Base-by-base conservation (phyloP, 2,113 vertebrate species). In the Ciconia boyciana region DNA sequence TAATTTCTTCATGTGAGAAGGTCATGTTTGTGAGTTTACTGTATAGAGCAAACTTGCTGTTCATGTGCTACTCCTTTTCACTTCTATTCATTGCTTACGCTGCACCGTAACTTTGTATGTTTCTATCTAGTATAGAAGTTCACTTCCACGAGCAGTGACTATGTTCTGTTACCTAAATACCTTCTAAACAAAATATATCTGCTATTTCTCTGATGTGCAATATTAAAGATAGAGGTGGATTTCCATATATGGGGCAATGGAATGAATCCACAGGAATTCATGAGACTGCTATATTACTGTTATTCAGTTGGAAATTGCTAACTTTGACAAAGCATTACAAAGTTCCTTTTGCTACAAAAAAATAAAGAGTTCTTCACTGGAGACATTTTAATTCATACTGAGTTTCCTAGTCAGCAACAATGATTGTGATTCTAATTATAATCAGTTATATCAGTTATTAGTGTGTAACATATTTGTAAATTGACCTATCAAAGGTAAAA, bases 291-390 rank as follows among this genome's bases (percentile, higher is more conserved):
- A 29, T 24, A 21, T 71, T 68, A 25, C 7, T 54, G 32, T 29
- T 28, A n/a, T 13, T 68, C 22, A 20, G 2, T 10, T 77, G 24
- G 25, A 69, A 81, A 69, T 20, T 24, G 5, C 3, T 43, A 39
- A 60, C 5, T 76, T 70, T n/a, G 4, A 39, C 10, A 76, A 86
- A 64, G 7, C 1, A 41, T 49, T 83, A 17, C 16, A 55, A 6
- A 62, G 9, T 41, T 43, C 7, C 5, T 68, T 83, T 54, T 31
- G 5, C 6, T 48, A 28, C 4, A 13, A 52, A 64, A 84, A 43
- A 26, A 39, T 9, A 3, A 18, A 31, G 2, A 4, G 0, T 10
- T 76, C 7, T 76, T 94, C 39, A 4, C 5, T 41, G 18, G 10
- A 34, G n/a, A n/a, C 15, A 51, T 34, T 84, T 70, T 74, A 54